Evolutionary conservation across 2,888 invertebrate species (phyloP).

Genomic region (Andrena haemorrhoa): DNA sequence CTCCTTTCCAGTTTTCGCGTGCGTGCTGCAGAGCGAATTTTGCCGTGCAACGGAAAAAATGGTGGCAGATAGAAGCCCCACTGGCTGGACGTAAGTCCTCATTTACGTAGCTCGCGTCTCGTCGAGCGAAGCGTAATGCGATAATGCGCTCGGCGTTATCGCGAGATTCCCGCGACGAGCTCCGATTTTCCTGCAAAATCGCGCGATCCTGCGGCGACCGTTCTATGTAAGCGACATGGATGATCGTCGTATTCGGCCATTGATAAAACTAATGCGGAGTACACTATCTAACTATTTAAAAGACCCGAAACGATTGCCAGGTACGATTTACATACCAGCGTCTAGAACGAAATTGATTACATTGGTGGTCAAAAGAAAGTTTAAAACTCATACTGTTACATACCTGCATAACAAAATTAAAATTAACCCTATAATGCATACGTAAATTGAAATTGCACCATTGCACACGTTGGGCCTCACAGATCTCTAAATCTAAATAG

Average conservation of each 20-base stretch:
- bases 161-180: constrained; percentile 19
- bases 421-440: too few species aligned
- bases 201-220: not conserved
- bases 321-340: too few species aligned
- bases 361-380: too few species aligned
- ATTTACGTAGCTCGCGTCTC: constrained; percentile 45
- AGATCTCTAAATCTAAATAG: too few species aligned
- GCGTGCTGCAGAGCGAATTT: constrained; percentile 28
- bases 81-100: constrained; percentile 49
- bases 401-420: too few species aligned
- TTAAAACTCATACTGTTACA: too few species aligned
- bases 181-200: constrained; percentile 24
- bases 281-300: too few species aligned
- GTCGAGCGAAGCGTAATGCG: constrained; percentile 48
- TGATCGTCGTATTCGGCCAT: not conserved
- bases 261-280: not conserved
- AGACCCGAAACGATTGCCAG: too few species aligned
- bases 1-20: not conserved
- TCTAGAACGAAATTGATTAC: too few species aligned
- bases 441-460: too few species aligned
- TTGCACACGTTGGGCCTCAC: too few species aligned
- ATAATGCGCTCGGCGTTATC: constrained; percentile 50
- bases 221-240: not conserved
- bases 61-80: constrained; percentile 22
- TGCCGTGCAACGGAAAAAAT: constrained; percentile 25